Conservation (phyloP, 53 echinoderm and acorn worm species). For the Echinometra lucunter region DNA sequence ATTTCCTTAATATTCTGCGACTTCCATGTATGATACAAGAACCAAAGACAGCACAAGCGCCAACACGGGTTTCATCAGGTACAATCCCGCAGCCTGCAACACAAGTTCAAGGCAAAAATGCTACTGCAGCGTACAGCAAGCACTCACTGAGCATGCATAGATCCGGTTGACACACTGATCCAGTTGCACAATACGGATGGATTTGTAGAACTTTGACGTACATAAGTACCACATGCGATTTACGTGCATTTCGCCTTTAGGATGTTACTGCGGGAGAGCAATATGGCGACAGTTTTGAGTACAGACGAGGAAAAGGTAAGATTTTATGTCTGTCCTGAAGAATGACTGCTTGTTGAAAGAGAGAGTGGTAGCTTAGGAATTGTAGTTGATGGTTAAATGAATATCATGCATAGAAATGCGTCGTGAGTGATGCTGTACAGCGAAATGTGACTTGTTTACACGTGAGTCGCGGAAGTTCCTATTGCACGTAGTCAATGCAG, state of each 20-base stretch:
- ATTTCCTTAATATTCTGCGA: too few relatives aligned
- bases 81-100: not conserved
- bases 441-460: conserved; percentile 41
- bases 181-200: conserved; percentile 32
- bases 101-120: not conserved
- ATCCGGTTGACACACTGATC: conserved; percentile 26
- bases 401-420: not conserved
- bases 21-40: too few relatives aligned
- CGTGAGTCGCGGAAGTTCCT: conserved; percentile 34
- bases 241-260: conserved; percentile 6
- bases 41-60: not conserved
- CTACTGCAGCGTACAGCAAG: not conserved
- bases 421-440: not conserved
- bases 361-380: not conserved
- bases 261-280: conserved; percentile 75
- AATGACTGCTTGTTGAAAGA: not conserved
- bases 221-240: not conserved
- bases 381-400: not conserved
- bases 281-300: conserved; percentile 84
- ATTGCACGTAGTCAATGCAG: not conserved
- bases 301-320: conserved; percentile 84
- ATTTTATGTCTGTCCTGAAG: not conserved
- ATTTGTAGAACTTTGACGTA: conserved; percentile 12
- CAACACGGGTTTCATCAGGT: not conserved
- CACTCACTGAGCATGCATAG: not conserved